Conservation (phyloP, 2,797 vertebrate genomes). For the Scolopax rusticola region DNA sequence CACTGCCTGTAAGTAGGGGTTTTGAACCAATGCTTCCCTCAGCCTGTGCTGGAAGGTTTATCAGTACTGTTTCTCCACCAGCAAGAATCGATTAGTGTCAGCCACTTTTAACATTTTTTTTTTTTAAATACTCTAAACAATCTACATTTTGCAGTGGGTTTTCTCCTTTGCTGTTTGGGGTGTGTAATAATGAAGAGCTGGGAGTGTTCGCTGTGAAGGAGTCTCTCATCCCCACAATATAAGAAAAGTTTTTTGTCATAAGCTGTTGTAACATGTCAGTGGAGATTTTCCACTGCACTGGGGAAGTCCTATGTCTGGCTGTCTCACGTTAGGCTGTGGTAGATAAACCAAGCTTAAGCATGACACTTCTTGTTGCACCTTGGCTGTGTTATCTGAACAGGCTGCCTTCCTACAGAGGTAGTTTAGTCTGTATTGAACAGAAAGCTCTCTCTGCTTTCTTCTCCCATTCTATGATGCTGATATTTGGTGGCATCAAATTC, state of each 20-base stretch:
- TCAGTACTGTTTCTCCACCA: not conserved
- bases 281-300: not conserved
- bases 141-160: not conserved
- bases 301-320: not conserved
- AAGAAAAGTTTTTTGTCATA: not conserved
- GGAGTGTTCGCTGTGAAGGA: not conserved
- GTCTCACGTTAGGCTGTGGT: fast-evolving
- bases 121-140: not conserved
- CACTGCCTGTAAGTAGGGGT: not conserved
- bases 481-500: not conserved
- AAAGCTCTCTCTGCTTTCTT: not conserved
- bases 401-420: not conserved
- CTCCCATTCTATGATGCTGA: not conserved
- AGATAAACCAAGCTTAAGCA: not conserved
- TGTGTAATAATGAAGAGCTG: not conserved
- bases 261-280: fast-evolving
- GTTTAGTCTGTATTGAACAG: not conserved
- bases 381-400: not conserved
- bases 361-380: not conserved
- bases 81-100: not conserved
- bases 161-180: not conserved
- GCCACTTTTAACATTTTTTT: not conserved
- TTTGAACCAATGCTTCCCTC: not conserved
- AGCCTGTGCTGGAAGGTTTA: not conserved
- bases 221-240: not conserved